Evolutionary conservation across 1,140 invertebrate genomes (phyloP), one percentile per base, ranked within the genome.

Genomic region (Aporrectodea caliginosa): DNA sequence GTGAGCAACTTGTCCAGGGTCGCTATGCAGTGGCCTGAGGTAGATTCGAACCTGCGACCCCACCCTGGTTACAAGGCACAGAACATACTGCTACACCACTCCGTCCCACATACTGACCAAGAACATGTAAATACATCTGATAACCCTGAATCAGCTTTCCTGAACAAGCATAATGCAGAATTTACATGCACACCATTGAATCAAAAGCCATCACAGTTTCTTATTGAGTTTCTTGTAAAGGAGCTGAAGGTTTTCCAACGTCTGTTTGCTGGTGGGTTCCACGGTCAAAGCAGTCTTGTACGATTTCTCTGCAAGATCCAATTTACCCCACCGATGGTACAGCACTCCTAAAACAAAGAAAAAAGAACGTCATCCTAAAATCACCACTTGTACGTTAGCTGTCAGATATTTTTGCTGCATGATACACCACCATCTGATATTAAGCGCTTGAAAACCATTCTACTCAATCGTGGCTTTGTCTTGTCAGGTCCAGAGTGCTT

Each of bases 281-380:
- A 96, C 85, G 84, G 90, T 86, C 58, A 96, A 87, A 16, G 95
- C 93, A 86, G 90, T 91, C 78, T 89, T 89, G 85, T 98, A 98
- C 87, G 92, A 91, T 77, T 90, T 84, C 85, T 92, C 91, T 1
- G 95, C 95, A 81, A 91, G 86, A 0, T 91, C 87, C 81, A 91
- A 90, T 89, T 93, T 95, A 75, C 93, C 93, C 95, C 95, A 97
- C 58, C 94, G 91, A 88, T 98, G 96, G 89, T 97, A 98, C 0
- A 98, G 89, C 33, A 98, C 95, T 81, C 95, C 94, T 94, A 84
- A 69, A 91, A 91, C 81, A 43, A 77, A 76, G 77, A 31, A 74
- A 73, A 78, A 75, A 78, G n/a, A n/a, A n/a, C n/a, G n/a, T n/a
- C n/a, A n/a, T n/a, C 71, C 35, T 34, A 35, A 77, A 14, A 29